Percentiles rank a stretch among this genome's conserved stretches.
Conservation (phyloP, 2,113 vertebrate species). For the Myotis yumanensis region DNA sequence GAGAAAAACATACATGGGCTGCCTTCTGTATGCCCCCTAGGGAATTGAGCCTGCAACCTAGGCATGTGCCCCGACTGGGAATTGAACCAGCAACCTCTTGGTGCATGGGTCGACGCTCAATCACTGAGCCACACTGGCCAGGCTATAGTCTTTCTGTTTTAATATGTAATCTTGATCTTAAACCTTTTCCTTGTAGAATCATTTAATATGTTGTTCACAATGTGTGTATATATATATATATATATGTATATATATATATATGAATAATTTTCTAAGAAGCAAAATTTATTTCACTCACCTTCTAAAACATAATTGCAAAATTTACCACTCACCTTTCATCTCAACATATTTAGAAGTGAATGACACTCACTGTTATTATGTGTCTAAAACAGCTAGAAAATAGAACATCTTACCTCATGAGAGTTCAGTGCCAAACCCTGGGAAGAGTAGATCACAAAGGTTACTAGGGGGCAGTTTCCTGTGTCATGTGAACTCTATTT, state of each 20-base stretch:
- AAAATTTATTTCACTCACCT: not conserved
- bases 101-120: too few relatives aligned
- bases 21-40: too few relatives aligned
- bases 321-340: not conserved
- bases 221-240: too few relatives aligned
- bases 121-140: too few relatives aligned
- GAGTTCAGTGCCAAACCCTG: not conserved
- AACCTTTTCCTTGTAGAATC: not conserved
- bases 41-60: too few relatives aligned
- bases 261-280: not conserved
- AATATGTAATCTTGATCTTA: not conserved
- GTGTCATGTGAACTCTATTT: not conserved
- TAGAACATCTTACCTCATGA: not conserved
- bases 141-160: not conserved
- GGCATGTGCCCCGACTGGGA: too few relatives aligned
- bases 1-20: too few relatives aligned
- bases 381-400: not conserved
- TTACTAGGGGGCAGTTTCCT: not conserved
- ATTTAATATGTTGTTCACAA: not conserved
- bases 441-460: not conserved
- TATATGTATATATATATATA: too few relatives aligned
- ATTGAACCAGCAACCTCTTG: too few relatives aligned
- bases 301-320: slow-evolving; percentile 16
- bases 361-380: not conserved
- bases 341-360: not conserved